These are phyloP conservation scores for Rhopalosiphum padi DNA, from an alignment of 1,140 invertebrate genomes.

Conservation along the genomic window DNA sequence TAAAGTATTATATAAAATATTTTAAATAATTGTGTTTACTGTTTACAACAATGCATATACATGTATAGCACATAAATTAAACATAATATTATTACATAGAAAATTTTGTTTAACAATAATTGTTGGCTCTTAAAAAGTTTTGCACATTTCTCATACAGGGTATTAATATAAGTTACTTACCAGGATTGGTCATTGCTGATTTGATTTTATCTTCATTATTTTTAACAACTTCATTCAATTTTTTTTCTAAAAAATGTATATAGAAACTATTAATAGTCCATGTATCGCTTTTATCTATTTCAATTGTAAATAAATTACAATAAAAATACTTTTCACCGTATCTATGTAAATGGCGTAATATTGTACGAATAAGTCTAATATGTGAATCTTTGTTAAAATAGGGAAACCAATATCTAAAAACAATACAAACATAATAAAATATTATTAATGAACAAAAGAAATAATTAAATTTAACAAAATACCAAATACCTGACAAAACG, in stretches of 20 bases:
- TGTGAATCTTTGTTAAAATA: background rate
- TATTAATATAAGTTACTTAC: background rate
- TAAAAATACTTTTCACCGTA: background rate
- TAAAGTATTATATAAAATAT: background rate
- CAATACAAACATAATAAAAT: background rate
- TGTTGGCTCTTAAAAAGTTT: background rate
- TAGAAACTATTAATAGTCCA: constrained; percentile 4
- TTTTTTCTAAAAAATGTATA: background rate
- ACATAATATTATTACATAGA: background rate
- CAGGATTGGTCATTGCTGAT: background rate
- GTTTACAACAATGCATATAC: background rate
- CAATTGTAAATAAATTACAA: background rate
- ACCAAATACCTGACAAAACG: background rate
- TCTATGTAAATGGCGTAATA: background rate
- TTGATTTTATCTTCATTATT: background rate
- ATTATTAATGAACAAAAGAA: background rate
- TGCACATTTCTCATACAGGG: background rate
- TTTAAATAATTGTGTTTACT: background rate
- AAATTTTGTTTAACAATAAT: background rate
- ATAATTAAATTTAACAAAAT: background rate
- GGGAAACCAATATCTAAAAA: constrained; percentile 37
- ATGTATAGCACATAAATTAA: background rate
- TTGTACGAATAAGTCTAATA: background rate
- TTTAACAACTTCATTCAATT: background rate
- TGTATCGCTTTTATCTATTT: background rate